Evolutionary conservation across 2,888 invertebrate genomes (phyloP), one percentile per base, ranked within the genome.

Genomic region (Melolontha melolontha): DNA sequence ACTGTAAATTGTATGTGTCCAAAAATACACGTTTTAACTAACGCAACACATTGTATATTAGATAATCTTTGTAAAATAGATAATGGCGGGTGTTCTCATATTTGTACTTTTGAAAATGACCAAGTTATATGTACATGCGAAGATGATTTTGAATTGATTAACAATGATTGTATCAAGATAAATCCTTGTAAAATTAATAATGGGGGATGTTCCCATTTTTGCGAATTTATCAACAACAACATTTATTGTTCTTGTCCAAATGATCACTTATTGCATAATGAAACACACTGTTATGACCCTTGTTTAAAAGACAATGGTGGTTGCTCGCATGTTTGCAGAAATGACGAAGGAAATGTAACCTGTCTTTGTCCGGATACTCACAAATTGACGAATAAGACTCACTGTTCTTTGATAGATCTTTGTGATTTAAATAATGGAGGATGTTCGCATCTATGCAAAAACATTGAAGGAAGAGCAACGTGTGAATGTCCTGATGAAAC

Each of bases 1-100:
- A 79, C 83, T 22, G 79, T 80, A 44, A 75, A 78, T 27, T 90
- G 90, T 75, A 79, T 82, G 12, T 91, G 90, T 75, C 86, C 85
- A 8, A 71, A 77, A 1, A 90, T 85, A 2, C 86, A 83, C 69
- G 75, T 82, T n/a, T 74, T 87, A 5, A 74, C 77, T 5, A 82
- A 80, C 0, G 85, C 85, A 67, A 79, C 78, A 49, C 85, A 86
- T 41, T 86, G 86, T 70, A 79, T 77, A 41, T 86, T 81, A 69
- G 76, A 83, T 64, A 85, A 89, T 76, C 88, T 87, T 34, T 91
- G 91, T 72, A 77, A 81, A 5, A 75, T 79, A 0, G 84, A 85
- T 52, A 89, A 90, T 71, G 89, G 88, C 0, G 88, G 87, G 49
- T 91, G 91, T 78, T 86, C 87, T 6, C 89, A 90, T 70, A 80